A percentile compares a stretch with the other conserved stretches of the same genome.
Conservation (phyloP, 2,113 vertebrate genomes). For the Leptosomus discolor region DNA sequence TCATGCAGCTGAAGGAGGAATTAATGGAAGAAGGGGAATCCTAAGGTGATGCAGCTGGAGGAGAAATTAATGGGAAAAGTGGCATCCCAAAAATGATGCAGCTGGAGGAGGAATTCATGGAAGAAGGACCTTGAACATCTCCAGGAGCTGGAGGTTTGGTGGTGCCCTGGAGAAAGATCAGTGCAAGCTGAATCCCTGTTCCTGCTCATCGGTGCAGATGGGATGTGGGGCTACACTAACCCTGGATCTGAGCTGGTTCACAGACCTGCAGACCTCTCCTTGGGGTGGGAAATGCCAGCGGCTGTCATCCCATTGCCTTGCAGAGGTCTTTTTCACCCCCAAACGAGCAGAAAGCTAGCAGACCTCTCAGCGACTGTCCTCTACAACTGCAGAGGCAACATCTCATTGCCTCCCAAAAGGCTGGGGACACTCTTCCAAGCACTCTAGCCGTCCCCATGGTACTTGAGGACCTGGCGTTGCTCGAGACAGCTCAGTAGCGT, state of each 20-base stretch:
- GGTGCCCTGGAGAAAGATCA: neutral
- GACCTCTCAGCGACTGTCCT: neutral
- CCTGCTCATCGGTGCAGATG: neutral
- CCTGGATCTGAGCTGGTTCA: neutral
- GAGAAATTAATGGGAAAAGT: neutral
- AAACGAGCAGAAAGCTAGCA: neutral
- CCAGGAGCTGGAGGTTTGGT: neutral
- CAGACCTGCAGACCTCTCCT: neutral
- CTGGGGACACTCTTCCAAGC: neutral
- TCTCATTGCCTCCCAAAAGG: neutral
- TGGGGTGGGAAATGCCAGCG: fast-evolving
- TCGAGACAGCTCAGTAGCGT: neutral
- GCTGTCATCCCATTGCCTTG: neutral
- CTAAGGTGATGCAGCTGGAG: neutral
- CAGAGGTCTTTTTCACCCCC: neutral
- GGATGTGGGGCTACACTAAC: neutral
- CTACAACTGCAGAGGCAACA: neutral
- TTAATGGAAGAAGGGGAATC: neutral
- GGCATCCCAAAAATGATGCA: neutral
- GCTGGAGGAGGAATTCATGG: neutral
- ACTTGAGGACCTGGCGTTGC: neutral
- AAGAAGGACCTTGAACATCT: neutral
- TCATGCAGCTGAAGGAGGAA: neutral
- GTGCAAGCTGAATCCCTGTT: neutral
- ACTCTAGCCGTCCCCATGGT: fast-evolving